Conservation (phyloP, 2,113 vertebrate species). For the Bucco capensis region DNA sequence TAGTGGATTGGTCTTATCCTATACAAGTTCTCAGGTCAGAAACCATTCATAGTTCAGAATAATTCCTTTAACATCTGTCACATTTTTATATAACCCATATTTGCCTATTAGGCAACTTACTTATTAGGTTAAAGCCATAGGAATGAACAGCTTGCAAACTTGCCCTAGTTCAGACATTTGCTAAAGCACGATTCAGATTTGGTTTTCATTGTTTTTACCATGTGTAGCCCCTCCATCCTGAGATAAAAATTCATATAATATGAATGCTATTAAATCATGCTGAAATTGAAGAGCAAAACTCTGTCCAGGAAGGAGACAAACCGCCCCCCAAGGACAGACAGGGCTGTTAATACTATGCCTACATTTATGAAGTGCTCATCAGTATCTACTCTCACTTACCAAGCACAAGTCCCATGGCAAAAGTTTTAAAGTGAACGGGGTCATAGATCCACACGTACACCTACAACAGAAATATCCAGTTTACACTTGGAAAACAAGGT, state of each 20-base stretch:
- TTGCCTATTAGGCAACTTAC: neutral
- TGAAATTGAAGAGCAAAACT: neutral
- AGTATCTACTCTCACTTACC: constrained; percentile 76
- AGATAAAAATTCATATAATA: neutral
- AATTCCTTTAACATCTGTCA: neutral
- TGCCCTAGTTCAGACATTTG: neutral
- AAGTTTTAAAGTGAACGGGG: constrained; percentile 97
- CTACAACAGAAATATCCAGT: constrained; percentile 71
- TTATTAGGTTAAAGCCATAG: neutral
- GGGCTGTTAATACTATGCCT: neutral
- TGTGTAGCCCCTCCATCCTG: neutral
- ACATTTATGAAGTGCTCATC: neutral
- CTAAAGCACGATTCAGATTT: neutral
- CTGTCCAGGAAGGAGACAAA: neutral
- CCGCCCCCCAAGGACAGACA: neutral
- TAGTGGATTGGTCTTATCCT: neutral
- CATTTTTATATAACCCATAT: neutral
- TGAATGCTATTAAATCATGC: neutral
- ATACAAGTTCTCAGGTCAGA: neutral
- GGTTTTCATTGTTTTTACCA: neutral
- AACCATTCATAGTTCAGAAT: neutral
- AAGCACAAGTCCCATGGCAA: constrained; percentile 97
- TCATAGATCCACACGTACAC: constrained; percentile 99
- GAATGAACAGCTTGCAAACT: neutral
- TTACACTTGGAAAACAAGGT: neutral